phyloP scores from a whole-genome alignment of 1,140 invertebrate genomes.

The Drosophila bifasciata region DNA sequence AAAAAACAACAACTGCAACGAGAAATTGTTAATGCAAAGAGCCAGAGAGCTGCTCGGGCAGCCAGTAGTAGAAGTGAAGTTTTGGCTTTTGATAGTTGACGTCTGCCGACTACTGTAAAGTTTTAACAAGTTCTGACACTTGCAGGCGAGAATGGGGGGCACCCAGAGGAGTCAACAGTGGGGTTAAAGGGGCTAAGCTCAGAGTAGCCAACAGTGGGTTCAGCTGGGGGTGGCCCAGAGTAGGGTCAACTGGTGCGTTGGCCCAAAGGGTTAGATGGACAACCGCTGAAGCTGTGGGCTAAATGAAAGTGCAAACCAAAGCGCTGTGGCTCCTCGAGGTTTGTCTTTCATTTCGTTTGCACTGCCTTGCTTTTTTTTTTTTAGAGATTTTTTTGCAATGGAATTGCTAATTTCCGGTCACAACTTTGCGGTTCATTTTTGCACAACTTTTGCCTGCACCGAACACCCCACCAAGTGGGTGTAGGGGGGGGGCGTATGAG shows the following conservation, averaged over 20 bases:
- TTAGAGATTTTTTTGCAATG: conserved; percentile 72
- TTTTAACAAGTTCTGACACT: conserved; percentile 82
- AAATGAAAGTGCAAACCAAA: conserved; percentile 54
- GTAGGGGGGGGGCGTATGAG: conserved; percentile 60
- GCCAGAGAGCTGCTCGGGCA: conserved; percentile 4
- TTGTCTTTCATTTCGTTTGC: conserved; percentile 26
- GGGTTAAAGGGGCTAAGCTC: no score
- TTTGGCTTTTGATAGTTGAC: conserved; percentile 66
- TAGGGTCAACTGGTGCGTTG: no score
- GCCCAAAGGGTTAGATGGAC: conserved; percentile 26
- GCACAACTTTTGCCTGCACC: conserved; percentile 36
- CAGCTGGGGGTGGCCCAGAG: no score
- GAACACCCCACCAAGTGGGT: conserved; percentile 19
- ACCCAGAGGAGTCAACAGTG: no score
- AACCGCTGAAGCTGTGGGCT: conserved; percentile 47
- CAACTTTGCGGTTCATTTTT: conserved; percentile 74
- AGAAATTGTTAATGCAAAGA: conserved; percentile 52
- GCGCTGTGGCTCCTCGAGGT: conserved; percentile 45
- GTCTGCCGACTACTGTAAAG: conserved; percentile 70
- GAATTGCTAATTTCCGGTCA: conserved; percentile 81
- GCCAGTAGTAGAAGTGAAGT: no score
- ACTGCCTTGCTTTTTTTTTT: not conserved
- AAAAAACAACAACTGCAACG: conserved; percentile 17
- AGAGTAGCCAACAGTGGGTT: no score
- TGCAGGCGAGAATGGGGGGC: conserved; percentile 40